These are phyloP conservation scores for Limnephilus lunatus DNA, from an alignment of 2,888 invertebrate species.

Conservation along the genomic window DNA sequence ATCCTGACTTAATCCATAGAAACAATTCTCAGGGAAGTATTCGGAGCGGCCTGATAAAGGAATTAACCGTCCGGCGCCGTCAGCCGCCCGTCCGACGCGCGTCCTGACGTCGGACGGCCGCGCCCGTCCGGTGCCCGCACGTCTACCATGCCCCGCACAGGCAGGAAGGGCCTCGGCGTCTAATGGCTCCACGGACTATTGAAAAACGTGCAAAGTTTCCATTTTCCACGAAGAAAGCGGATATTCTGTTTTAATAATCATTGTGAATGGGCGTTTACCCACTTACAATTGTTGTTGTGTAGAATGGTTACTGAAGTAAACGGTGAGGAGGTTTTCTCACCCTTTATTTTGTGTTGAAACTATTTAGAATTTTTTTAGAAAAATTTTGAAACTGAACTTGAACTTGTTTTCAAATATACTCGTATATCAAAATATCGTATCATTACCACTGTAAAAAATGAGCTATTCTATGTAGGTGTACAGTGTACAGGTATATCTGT, in stretches of 20 bases:
- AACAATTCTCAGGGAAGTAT: conserved; percentile 56
- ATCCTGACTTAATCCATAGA: conserved; percentile 62
- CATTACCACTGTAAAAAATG: background rate
- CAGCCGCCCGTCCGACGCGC: conserved; percentile 6
- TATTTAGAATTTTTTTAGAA: background rate
- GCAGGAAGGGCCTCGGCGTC: conserved; percentile 18
- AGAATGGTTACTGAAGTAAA: background rate
- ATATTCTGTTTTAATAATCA: conserved; percentile 57
- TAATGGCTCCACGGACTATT: conserved; percentile 58
- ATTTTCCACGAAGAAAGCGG: conserved; percentile 29
- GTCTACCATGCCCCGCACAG: conserved; percentile 11
- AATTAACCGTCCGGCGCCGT: background rate
- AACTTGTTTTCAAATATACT: background rate
- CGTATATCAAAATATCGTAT: background rate
- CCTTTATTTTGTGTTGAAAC: background rate
- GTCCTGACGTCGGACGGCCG: background rate
- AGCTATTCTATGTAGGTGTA: background rate
- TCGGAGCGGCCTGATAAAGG: conserved; percentile 54
- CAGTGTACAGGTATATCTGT: no score
- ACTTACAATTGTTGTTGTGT: conserved; percentile 18
- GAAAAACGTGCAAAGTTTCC: conserved; percentile 57
- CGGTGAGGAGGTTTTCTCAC: background rate
- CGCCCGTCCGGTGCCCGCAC: conserved; percentile 3
- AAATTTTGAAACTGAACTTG: background rate
- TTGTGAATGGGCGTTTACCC: conserved; percentile 33